Conservation (phyloP, 2,888 invertebrate species). For the Brachylomia viminalis region DNA sequence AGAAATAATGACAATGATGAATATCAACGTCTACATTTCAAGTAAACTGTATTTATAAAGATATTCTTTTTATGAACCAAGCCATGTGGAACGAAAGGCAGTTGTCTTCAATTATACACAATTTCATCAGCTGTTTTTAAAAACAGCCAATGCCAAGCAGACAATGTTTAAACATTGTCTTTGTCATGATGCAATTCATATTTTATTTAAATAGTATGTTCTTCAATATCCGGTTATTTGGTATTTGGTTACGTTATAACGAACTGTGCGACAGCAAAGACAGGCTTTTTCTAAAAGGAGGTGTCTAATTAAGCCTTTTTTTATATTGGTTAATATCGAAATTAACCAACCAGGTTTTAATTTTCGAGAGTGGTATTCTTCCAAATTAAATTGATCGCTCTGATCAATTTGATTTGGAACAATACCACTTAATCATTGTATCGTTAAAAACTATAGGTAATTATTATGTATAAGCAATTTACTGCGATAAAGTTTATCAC, state of each 20-base stretch:
- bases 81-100: constrained; percentile 2
- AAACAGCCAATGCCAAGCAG: no score
- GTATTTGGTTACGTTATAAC: background rate
- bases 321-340: background rate
- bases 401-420: no score
- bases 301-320: background rate
- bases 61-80: constrained; percentile 4
- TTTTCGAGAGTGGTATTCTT: no score
- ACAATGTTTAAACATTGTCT: constrained; percentile 22
- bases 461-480: no score
- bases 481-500: no score
- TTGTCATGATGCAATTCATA: constrained; percentile 1
- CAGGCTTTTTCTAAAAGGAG: background rate
- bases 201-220: constrained; percentile 15
- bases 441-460: no score
- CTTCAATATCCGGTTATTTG: background rate
- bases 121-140: constrained; percentile 21
- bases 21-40: background rate
- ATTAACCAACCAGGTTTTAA: background rate
- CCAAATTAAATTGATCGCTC: no score
- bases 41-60: background rate
- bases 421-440: no score
- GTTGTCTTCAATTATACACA: constrained; percentile 9
- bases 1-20: background rate
- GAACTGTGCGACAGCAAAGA: background rate